Evolutionary conservation across 2,113 vertebrate genomes (phyloP).

Genomic region (Eurypyga helias): DNA sequence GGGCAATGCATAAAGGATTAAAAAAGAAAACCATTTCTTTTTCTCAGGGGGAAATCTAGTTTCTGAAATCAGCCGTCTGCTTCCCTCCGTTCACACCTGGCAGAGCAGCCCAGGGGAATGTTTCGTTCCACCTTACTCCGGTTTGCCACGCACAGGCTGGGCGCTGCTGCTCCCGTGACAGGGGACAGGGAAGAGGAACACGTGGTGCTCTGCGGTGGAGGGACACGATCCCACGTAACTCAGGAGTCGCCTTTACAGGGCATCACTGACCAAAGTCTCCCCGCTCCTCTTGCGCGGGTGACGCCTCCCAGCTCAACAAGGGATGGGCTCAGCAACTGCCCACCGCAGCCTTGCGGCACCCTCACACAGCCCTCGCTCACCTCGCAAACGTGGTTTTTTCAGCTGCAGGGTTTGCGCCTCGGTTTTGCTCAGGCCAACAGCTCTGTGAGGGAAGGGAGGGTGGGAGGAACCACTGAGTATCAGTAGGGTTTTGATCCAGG

Average conservation of each 20-base stretch:
- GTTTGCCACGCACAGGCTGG: neutral
- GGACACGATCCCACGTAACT: fast-evolving
- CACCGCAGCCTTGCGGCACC: neutral
- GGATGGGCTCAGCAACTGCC: neutral
- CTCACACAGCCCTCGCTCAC: neutral
- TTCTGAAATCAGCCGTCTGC: neutral
- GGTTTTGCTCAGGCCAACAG: neutral
- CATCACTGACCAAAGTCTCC: neutral
- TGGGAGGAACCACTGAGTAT: neutral
- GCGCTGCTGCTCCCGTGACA: neutral
- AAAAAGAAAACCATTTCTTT: neutral
- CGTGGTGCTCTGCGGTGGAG: fast-evolving
- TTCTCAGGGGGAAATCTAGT: neutral
- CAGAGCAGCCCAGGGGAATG: neutral
- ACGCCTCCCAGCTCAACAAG: neutral
- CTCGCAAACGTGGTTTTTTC: neutral
- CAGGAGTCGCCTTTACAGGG: fast-evolving
- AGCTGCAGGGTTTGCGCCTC: neutral
- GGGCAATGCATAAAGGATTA: neutral
- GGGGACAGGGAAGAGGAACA: neutral
- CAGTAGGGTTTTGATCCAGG: neutral
- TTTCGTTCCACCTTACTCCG: neutral
- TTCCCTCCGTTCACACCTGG: neutral
- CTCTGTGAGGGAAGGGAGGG: neutral
- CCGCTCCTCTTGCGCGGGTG: neutral